A percentile compares a stretch with the other conserved stretches of the same genome.
These are phyloP conservation scores for Achroia grisella DNA, from an alignment of 1,140 invertebrate genomes.

Conservation along the genomic window DNA sequence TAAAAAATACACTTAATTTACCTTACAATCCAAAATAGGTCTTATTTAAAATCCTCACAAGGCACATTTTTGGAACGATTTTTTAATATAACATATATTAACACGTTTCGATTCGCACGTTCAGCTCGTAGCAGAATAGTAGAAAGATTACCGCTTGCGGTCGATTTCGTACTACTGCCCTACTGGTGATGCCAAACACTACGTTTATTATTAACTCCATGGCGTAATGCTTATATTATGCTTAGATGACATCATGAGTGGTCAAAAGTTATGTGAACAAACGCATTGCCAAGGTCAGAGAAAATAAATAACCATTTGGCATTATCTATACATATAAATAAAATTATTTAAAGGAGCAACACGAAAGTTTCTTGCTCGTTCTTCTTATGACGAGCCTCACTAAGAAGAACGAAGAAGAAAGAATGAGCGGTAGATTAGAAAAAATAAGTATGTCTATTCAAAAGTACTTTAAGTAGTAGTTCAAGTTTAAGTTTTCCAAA, in stretches of 20 bases:
- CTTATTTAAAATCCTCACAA: too few relatives aligned
- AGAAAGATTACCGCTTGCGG: slow-evolving; percentile 13
- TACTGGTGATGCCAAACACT: slow-evolving; percentile 45
- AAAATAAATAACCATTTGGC: neutral
- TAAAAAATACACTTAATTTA: too few relatives aligned
- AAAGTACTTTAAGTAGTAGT: too few relatives aligned
- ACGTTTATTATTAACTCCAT: slow-evolving; percentile 21
- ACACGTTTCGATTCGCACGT: neutral
- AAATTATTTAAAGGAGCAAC: slow-evolving; percentile 18
- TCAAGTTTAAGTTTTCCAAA: too few relatives aligned
- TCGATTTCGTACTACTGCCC: slow-evolving; percentile 27
- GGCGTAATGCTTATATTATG: slow-evolving; percentile 14
- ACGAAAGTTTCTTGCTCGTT: too few relatives aligned
- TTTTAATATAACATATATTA: too few relatives aligned
- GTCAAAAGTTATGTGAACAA: slow-evolving; percentile 15
- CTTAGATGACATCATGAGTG: slow-evolving; percentile 26
- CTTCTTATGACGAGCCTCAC: too few relatives aligned
- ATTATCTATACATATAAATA: neutral
- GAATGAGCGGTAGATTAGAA: too few relatives aligned
- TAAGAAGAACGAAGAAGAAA: too few relatives aligned
- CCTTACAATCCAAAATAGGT: too few relatives aligned
- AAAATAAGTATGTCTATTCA: too few relatives aligned
- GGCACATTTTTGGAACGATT: too few relatives aligned
- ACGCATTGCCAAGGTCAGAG: slow-evolving; percentile 19
- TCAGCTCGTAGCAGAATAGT: slow-evolving; percentile 15